A percentile compares a stretch with the other conserved stretches of the same genome.
These are phyloP conservation scores for Lacerta agilis DNA, from an alignment of 2,797 vertebrate genomes.

Conservation along the genomic window DNA sequence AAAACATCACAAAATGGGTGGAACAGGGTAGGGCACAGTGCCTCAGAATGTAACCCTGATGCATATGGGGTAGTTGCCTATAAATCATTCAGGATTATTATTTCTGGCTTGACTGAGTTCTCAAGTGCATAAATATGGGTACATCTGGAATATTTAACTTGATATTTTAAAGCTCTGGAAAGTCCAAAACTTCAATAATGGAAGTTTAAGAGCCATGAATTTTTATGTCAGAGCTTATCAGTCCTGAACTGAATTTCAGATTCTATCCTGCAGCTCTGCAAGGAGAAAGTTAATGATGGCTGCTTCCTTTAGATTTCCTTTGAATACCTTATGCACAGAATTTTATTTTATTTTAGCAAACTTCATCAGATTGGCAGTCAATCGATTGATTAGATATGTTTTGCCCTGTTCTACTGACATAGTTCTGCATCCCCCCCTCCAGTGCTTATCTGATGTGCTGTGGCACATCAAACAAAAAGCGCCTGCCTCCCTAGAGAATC, in stretches of 20 bases:
- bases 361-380: no score
- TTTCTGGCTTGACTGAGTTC: neutral
- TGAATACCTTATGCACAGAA: neutral
- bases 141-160: neutral
- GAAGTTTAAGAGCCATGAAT: neutral
- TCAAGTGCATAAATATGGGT: neutral
- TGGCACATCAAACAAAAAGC: neutral
- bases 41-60: no score
- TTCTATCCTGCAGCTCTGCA: neutral
- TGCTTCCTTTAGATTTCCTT: neutral
- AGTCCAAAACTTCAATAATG: neutral
- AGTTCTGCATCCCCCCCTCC: neutral
- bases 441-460: neutral
- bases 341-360: no score
- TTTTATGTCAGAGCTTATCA: neutral
- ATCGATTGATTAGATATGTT: neutral
- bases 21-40: no score
- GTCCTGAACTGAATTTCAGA: neutral
- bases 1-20: no score
- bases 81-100: neutral
- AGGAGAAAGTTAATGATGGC: neutral
- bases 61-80: no score
- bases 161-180: neutral
- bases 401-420: neutral
- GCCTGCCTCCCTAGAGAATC: conserved; percentile 12